Evolutionary conservation across 2,113 vertebrate genomes (phyloP), one percentile per base, ranked within the genome.

Genomic region (Salvelinus fontinalis): DNA sequence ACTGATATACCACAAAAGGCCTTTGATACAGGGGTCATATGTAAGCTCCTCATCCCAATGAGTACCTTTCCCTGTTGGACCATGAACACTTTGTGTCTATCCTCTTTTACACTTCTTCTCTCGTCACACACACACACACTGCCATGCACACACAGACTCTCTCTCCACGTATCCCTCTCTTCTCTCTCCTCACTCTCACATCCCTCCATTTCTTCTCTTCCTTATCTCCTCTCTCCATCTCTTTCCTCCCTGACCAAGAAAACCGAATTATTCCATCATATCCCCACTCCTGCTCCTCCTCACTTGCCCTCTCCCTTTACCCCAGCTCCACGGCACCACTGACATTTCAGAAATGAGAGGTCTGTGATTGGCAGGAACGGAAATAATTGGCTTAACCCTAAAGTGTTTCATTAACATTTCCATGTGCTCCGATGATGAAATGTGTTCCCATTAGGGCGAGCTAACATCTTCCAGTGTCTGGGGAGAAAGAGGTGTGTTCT

Each of bases 361-460:
- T 54, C 71, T 77, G 18, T 65, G 77, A 79, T 75, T 75, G 70
- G 73, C 79, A 73, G 66, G 22, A 75, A 73, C 26, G 3, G 39
- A 67, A 71, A 67, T 79, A 84, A 81, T 75, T 84, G 79, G 71
- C 80, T 73, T 74, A 72, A 39, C 74, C 57, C 73, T 84, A 34
- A 74, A 84, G 75, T 77, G 79, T 84, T 84, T 79, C 76, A 79
- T 76, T 84, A 81, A 76, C 34, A 71, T 79, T 78, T 81, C 71
- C 22, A 44, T 67, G 49, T 75, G 82, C 26, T 11, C 70, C 64
- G 11, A 54, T n/a, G 79, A 81, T 75, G 72, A 83, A 77, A 76
- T 75, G 67, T 65, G 59, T 66, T n/a, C 51, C 69, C 70, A 83
- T 73, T 71, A 16, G 11, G 34, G 34, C 7, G 2, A 39, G 34